Percentiles rank a stretch among this genome's conserved stretches.
Conservation (phyloP, 2,797 vertebrate genomes). For the Melanotaenia trifasciata region DNA sequence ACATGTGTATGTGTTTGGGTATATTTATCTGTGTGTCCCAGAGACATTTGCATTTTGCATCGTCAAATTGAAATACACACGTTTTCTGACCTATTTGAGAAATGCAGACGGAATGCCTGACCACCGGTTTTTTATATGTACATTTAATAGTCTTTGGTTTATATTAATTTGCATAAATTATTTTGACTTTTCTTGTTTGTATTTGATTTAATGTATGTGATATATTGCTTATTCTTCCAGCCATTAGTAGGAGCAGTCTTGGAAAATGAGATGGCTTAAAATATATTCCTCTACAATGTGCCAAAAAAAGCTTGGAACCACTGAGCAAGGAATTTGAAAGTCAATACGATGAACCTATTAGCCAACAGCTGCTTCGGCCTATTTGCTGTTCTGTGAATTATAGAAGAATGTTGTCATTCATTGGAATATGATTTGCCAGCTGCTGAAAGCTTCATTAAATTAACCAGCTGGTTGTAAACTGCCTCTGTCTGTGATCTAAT, state of each 20-base stretch:
- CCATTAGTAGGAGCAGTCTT: not conserved
- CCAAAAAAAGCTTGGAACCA: not conserved
- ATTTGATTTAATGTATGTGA: not conserved
- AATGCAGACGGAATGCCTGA: constrained; percentile 10
- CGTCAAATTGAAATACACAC: constrained; percentile 27
- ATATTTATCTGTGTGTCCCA: constrained; percentile 38
- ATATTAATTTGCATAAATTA: not conserved
- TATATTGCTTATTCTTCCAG: not conserved
- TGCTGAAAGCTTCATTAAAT: not conserved
- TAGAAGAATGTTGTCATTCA: not conserved
- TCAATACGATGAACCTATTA: not conserved
- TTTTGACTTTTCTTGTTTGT: not conserved
- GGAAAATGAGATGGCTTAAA: not conserved
- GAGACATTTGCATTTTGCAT: constrained; percentile 51
- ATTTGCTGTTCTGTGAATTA: not conserved
- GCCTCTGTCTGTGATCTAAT: not conserved
- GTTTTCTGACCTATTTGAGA: constrained; percentile 35
- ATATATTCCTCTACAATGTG: not conserved
- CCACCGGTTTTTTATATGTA: constrained; percentile 13
- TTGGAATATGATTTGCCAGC: not conserved
- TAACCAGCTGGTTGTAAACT: not conserved
- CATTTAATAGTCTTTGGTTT: not conserved
- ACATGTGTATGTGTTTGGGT: constrained; percentile 16
- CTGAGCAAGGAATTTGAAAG: not conserved
- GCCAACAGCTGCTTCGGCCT: not conserved